A percentile compares a stretch with the other conserved stretches of the same genome.
These are phyloP conservation scores for Agrypnus murinus DNA, from an alignment of 2,888 invertebrate species.

Conservation along the genomic window DNA sequence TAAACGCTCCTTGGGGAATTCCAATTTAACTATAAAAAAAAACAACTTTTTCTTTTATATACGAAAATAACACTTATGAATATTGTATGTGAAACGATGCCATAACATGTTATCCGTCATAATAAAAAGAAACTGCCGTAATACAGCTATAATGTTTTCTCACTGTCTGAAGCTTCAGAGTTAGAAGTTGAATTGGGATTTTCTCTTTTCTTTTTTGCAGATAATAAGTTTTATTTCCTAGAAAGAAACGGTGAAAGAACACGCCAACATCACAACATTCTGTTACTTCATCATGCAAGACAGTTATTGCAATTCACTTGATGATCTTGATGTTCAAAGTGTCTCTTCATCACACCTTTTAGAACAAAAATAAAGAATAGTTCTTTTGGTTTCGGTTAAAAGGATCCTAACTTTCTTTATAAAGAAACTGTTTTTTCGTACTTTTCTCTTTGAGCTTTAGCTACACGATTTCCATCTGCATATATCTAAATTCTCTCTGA, in stretches of 20 bases:
- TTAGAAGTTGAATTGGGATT: constrained; percentile 25
- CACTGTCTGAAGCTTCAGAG: not conserved
- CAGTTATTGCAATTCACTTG: constrained; percentile 23
- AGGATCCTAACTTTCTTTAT: no score
- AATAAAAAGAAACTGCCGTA: constrained; percentile 14
- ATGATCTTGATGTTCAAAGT: constrained; percentile 17
- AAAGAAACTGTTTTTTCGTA: no score
- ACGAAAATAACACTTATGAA: constrained; percentile 12
- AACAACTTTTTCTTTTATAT: constrained; percentile 8
- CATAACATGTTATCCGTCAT: constrained; percentile 30
- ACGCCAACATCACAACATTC: constrained; percentile 6
- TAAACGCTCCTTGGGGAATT: not conserved
- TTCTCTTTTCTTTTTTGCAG: constrained; percentile 8
- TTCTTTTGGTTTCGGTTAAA: no score
- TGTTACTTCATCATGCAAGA: constrained; percentile 24
- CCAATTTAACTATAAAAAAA: constrained; percentile 21
- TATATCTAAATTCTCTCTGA: no score
- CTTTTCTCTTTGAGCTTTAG: no score
- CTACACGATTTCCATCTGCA: no score
- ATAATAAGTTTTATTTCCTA: constrained; percentile 29
- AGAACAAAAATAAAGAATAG: not conserved
- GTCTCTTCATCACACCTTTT: constrained; percentile 1
- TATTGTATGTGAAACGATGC: constrained; percentile 22
- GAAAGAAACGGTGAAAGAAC: constrained; percentile 3
- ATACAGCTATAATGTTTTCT: constrained; percentile 22